Evolutionary conservation across 1,140 invertebrate species (phyloP), one percentile per base, ranked within the genome.

Genomic region (Oryzaephilus surinamensis): DNA sequence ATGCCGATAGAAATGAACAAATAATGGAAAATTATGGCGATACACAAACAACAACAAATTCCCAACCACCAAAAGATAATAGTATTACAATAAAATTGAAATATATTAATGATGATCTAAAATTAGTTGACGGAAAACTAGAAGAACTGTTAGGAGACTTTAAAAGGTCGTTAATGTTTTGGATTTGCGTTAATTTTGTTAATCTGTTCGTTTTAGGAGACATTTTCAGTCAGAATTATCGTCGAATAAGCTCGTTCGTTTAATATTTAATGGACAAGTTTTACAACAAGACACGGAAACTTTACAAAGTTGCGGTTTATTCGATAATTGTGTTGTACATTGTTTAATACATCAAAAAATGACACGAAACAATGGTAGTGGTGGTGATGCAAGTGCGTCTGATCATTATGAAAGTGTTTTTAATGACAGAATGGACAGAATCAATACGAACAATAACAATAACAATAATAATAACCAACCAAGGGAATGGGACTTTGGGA

Each of bases 201-300:
- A 23, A 34, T 11, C 15, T 15, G 17, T 36, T 28, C 28, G n/a
- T 72, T 74, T 34, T 59, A 91, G 86, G 63, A 69, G 77, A 38
- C 80, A 94, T 65, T 94, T 92, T 67, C 70, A 74, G 30, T 66
- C 71, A 16, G 88, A 92, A 63, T 62, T 92, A 36, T 67, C 75
- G 3, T 70, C 77, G 10, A 77, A 84, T 50, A 83, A 85, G 55
- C 63, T 81, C 19, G 79, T 94, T 14, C 75, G 85, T 12, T 66
- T 94, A 29, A 87, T 94, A 31, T 92, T 87, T 60, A 88, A 89
- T 61, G 89, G 89, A 7, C 82, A 85, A 50, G 77, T 91, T 27
- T 63, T 94, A 12, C 72, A 77, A 40, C 75, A 80, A 43, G 87
- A 91, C 44, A 70, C 63, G 32, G 70, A 76, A 41, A 89, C 85